Percentiles rank a stretch among this genome's conserved stretches.
Conservation (phyloP, 2,113 vertebrate genomes). For the Ia io region DNA sequence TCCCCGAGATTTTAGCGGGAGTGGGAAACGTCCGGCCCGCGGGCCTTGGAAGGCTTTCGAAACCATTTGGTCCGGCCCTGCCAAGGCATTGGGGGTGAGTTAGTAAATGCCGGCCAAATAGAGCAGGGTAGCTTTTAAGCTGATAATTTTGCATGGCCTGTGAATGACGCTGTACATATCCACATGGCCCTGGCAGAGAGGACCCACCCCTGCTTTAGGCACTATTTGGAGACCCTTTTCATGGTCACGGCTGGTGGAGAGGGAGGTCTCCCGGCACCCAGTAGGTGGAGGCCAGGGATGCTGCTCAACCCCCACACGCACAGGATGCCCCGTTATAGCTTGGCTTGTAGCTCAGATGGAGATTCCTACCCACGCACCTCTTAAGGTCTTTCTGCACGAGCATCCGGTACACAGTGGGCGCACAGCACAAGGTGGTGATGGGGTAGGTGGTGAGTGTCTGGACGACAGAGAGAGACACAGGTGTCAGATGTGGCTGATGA, state of each 20-base stretch:
- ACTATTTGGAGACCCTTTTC: background rate
- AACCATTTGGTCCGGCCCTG: too few relatives aligned
- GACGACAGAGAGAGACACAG: background rate
- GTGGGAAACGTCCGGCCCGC: too few relatives aligned
- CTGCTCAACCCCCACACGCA: background rate
- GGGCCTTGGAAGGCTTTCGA: too few relatives aligned
- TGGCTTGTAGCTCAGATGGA: background rate
- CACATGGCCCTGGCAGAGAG: too few relatives aligned
- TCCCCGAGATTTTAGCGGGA: too few relatives aligned
- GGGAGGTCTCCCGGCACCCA: background rate
- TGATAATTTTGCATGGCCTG: too few relatives aligned
- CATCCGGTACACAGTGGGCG: slow-evolving; percentile 84
- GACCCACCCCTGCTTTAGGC: background rate
- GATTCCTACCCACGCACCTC: slow-evolving; percentile 70
- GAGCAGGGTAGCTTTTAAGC: too few relatives aligned
- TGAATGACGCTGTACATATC: too few relatives aligned
- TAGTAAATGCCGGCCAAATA: too few relatives aligned
- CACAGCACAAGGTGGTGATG: slow-evolving; percentile 82
- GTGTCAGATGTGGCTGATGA: background rate
- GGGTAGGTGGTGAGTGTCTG: slow-evolving; percentile 84
- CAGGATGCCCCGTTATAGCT: background rate
- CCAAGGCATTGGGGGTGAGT: too few relatives aligned
- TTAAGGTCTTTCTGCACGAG: slow-evolving; percentile 82
- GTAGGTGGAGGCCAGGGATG: background rate
- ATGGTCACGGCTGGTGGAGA: background rate